Evolutionary conservation across 2,888 invertebrate genomes (phyloP).

Genomic region (Dichetophora obliterata): DNA sequence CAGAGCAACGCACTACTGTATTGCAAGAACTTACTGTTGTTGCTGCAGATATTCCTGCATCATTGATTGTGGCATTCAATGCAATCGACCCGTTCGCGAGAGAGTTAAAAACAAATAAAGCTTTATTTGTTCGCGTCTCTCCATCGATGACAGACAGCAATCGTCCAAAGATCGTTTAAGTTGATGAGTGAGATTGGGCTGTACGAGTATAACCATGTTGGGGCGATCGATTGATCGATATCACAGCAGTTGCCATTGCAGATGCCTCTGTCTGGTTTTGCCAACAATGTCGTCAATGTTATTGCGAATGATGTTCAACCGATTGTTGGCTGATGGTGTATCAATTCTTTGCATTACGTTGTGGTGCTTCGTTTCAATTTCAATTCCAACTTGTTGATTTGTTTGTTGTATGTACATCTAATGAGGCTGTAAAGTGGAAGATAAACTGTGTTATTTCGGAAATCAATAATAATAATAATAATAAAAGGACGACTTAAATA

Average conservation of each 20-base stretch:
- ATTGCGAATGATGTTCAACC: too few relatives aligned
- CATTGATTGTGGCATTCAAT: not conserved
- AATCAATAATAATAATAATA: slow-evolving; percentile 35
- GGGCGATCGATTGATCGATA: slow-evolving; percentile 16
- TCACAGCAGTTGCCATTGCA: slow-evolving; percentile 17
- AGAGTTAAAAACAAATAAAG: slow-evolving; percentile 29
- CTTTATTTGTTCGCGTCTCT: not conserved
- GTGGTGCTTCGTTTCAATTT: slow-evolving; percentile 1
- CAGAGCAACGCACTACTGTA: not conserved
- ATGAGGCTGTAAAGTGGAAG: slow-evolving; percentile 27
- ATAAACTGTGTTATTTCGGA: slow-evolving; percentile 4
- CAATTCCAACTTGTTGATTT: slow-evolving; percentile 11
- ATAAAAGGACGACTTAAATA: too few relatives aligned
- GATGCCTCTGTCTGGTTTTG: slow-evolving; percentile 7
- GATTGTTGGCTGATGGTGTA: not conserved
- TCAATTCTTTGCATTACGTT: slow-evolving; percentile 1
- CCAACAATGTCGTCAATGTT: too few relatives aligned
- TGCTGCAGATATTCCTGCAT: not conserved
- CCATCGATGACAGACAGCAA: not conserved
- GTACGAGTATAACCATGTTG: too few relatives aligned
- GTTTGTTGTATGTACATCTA: not conserved
- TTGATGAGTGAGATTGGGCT: not conserved
- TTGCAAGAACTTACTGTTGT: not conserved
- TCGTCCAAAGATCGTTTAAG: not conserved
- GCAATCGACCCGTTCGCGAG: too few relatives aligned